Evolutionary conservation across 2,113 vertebrate species (phyloP).

Genomic region (Philantomba maxwellii): DNA sequence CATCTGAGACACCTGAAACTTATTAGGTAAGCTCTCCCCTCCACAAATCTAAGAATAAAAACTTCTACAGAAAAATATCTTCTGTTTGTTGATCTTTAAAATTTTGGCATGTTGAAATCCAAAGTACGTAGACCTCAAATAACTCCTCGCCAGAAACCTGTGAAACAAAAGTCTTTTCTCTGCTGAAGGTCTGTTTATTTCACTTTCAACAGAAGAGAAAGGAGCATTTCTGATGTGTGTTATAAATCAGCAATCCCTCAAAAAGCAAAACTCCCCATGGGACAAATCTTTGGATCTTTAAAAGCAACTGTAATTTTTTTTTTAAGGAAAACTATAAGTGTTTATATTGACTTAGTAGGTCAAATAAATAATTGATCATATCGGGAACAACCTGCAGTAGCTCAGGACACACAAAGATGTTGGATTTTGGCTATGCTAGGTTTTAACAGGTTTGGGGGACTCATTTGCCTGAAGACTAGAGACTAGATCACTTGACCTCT

Average conservation of each 20-base stretch:
- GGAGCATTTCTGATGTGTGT: neutral
- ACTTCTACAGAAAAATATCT: neutral
- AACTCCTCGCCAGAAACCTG: neutral
- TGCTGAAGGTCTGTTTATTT: neutral
- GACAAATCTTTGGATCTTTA: neutral
- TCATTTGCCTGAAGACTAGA: neutral
- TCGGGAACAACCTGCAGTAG: neutral
- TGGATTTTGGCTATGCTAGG: neutral
- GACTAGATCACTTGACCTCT: neutral
- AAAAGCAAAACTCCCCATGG: neutral
- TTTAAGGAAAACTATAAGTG: neutral
- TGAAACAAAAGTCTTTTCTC: neutral
- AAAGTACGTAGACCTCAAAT: neutral
- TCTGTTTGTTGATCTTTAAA: constrained; percentile 13
- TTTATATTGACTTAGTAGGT: neutral
- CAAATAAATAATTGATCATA: neutral
- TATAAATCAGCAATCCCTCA: neutral
- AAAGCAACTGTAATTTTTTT: neutral
- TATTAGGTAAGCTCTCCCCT: neutral
- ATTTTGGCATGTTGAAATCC: neutral
- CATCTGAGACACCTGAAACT: neutral
- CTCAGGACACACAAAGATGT: too few species aligned
- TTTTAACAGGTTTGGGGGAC: neutral
- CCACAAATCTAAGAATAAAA: neutral
- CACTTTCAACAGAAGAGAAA: neutral